Percentiles rank a stretch among this genome's conserved stretches.
These are phyloP conservation scores for Heteromyza rotundicornis DNA, from an alignment of 2,888 invertebrate species.

Conservation along the genomic window DNA sequence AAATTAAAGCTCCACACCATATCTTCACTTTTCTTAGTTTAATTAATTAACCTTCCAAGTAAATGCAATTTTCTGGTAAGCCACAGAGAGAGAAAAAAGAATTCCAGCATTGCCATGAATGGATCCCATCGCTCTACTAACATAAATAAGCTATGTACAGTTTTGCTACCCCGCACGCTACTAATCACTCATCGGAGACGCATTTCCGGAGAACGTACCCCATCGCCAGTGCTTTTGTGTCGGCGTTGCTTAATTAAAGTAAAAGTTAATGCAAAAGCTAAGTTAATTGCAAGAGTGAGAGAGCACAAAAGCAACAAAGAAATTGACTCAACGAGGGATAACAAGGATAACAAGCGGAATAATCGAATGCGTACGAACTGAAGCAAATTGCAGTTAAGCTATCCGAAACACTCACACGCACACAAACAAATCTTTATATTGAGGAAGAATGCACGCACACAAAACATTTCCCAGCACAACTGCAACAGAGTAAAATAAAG, in stretches of 20 bases:
- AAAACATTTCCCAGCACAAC: background rate
- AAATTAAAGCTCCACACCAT: too few relatives aligned
- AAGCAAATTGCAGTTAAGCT: background rate
- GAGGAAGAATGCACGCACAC: too few relatives aligned
- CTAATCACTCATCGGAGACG: conserved; percentile 40
- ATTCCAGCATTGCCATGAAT: too few relatives aligned
- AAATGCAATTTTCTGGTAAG: too few relatives aligned
- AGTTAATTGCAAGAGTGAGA: background rate
- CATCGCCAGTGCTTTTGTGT: conserved; percentile 28
- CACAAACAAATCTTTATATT: too few relatives aligned
- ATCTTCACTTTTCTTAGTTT: too few relatives aligned
- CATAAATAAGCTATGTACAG: conserved; percentile 19
- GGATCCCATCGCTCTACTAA: background rate
- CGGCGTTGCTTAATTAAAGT: conserved; percentile 35
- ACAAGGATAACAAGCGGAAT: conserved; percentile 1
- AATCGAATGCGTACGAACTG: background rate
- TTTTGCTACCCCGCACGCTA: too few relatives aligned
- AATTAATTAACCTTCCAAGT: too few relatives aligned
- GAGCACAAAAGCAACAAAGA: background rate
- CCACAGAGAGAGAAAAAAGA: too few relatives aligned
- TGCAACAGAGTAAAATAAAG: background rate
- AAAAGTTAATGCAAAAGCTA: background rate
- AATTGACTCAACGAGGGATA: background rate
- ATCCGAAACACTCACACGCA: background rate
- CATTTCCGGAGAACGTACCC: too few relatives aligned